A percentile compares a stretch with the other conserved stretches of the same genome.
phyloP scores from a whole-genome alignment of 2,113 vertebrate species.

The Heloderma charlesbogerti region DNA sequence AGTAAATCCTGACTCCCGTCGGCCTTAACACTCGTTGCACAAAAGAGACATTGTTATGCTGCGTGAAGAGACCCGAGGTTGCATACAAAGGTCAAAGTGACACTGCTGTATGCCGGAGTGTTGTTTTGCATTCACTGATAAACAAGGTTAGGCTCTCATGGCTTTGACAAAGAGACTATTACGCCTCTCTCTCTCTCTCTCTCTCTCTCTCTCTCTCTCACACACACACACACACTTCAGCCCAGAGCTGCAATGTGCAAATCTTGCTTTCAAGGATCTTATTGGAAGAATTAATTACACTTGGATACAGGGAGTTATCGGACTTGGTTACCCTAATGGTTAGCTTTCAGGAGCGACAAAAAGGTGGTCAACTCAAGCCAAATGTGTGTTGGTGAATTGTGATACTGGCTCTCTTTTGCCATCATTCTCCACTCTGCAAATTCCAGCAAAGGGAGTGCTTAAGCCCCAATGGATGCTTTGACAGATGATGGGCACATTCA shows the following conservation, averaged over 20 bases:
- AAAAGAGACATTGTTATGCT: constrained; percentile 72
- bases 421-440: too few species aligned
- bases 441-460: background rate
- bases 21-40: constrained; percentile 51
- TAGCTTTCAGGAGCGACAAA: constrained; percentile 17
- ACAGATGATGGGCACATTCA: background rate
- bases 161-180: constrained; percentile 47
- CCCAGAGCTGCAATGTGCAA: background rate
- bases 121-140: constrained; percentile 60
- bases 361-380: background rate
- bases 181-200: background rate
- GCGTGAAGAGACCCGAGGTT: constrained; percentile 44
- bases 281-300: background rate
- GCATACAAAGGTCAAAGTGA: constrained; percentile 58
- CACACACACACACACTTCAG: too few species aligned
- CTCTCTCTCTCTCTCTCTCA: background rate
- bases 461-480: background rate
- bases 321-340: constrained; percentile 1
- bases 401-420: background rate
- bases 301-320: background rate
- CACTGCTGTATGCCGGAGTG: constrained; percentile 58
- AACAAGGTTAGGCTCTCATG: constrained; percentile 61
- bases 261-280: constrained; percentile 14
- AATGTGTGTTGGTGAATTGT: background rate
- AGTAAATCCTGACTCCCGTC: constrained; percentile 61